Evolutionary conservation across 2,797 vertebrate genomes (phyloP).

Genomic region (Prionace glauca): DNA sequence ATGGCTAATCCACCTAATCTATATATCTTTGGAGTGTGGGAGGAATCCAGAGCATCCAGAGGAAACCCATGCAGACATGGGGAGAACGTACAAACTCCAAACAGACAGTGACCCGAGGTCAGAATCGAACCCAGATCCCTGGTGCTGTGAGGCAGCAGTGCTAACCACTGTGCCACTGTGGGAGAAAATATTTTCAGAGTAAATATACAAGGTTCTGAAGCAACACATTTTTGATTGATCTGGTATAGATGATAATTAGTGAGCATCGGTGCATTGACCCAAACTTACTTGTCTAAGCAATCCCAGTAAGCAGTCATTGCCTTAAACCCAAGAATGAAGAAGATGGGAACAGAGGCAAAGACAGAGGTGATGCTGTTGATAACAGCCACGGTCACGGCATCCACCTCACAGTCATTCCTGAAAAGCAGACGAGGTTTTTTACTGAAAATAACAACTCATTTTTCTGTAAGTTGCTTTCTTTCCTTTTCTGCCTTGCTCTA

Average conservation of each 20-base stretch:
- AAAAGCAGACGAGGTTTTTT: constrained; percentile 25
- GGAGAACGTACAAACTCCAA: too few species aligned
- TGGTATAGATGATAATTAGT: not conserved
- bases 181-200: not conserved
- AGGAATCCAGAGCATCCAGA: too few species aligned
- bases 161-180: too few species aligned
- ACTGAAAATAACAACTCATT: not conserved
- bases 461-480: not conserved
- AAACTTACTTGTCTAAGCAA: constrained; percentile 65
- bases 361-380: constrained; percentile 83
- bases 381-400: constrained; percentile 70
- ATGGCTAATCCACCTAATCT: too few species aligned
- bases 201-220: not conserved
- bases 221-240: not conserved
- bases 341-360: constrained; percentile 76
- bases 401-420: constrained; percentile 83
- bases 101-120: too few species aligned
- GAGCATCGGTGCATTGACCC: too few species aligned
- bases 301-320: constrained; percentile 60
- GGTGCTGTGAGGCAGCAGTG: too few species aligned
- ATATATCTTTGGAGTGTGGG: too few species aligned
- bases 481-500: not conserved
- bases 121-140: too few species aligned
- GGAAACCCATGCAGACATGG: too few species aligned
- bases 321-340: constrained; percentile 86